Percentiles rank a stretch among this genome's conserved stretches.
phyloP scores from a whole-genome alignment of 2,888 invertebrate species.

The Chymomyza procnemis region DNA sequence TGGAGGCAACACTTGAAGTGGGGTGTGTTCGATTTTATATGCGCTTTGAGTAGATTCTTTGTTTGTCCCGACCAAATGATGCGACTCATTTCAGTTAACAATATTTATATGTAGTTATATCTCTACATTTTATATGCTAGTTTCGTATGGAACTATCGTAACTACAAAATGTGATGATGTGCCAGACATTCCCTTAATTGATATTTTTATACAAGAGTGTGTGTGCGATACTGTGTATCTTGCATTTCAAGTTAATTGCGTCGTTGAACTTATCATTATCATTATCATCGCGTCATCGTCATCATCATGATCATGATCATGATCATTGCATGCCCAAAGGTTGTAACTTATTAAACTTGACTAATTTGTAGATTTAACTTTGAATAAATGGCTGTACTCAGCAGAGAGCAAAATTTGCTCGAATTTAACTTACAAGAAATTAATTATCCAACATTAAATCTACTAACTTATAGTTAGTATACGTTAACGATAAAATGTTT shows the following conservation, averaged over 20 bases:
- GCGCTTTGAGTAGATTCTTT: background rate
- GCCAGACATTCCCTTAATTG: background rate
- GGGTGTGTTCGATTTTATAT: background rate
- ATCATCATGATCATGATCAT: background rate
- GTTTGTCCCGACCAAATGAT: background rate
- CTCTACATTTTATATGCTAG: background rate
- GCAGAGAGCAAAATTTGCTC: too few relatives aligned
- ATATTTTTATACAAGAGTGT: background rate
- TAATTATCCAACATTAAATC: background rate
- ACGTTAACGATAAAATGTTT: too few relatives aligned
- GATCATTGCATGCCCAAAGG: background rate
- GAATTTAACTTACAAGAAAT: background rate
- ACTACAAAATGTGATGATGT: background rate
- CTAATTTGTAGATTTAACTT: background rate
- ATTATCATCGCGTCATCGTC: background rate
- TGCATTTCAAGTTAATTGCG: background rate
- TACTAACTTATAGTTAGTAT: too few relatives aligned
- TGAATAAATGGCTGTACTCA: too few relatives aligned
- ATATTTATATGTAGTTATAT: background rate
- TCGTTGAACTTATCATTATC: background rate
- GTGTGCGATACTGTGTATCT: background rate
- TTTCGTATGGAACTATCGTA: background rate
- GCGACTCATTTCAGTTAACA: conserved; percentile 7
- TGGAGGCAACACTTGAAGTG: background rate
- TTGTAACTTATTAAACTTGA: background rate